These are phyloP conservation scores for Carettochelys insculpta DNA, from an alignment of 2,113 vertebrate species.

Conservation along the genomic window DNA sequence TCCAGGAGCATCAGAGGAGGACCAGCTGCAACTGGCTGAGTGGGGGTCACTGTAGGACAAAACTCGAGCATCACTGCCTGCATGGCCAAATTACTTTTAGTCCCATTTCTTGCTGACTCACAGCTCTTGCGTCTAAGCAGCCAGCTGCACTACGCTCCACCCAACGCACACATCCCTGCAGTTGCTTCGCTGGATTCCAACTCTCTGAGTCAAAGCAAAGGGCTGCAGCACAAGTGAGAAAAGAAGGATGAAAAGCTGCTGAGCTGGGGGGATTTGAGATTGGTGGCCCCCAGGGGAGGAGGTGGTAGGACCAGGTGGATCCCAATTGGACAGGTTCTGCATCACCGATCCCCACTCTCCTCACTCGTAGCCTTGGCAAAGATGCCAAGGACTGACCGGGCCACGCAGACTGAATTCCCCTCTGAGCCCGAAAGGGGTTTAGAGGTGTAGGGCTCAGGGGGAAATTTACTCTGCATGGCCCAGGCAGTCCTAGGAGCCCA, in stretches of 20 bases:
- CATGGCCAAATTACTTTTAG: neutral
- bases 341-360: too few species aligned
- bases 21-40: rapidly evolving
- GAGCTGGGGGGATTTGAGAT: neutral
- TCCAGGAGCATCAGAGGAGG: rapidly evolving
- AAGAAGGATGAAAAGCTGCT: neutral
- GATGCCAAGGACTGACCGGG: neutral
- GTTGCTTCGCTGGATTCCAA: neutral
- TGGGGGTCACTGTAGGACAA: neutral
- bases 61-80: neutral
- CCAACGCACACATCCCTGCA: neutral
- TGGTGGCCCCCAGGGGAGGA: too few species aligned
- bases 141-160: neutral
- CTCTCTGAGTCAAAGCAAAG: too few species aligned
- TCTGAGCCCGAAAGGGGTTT: neutral
- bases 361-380: neutral
- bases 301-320: neutral
- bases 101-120: neutral
- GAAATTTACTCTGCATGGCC: too few species aligned
- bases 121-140: neutral
- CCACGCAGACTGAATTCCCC: neutral
- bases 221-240: neutral
- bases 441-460: too few species aligned
- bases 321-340: too few species aligned
- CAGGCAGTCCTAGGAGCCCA: too few species aligned